Conservation (phyloP, 1,140 invertebrate species). For the Dolichoris vasculosae region DNA sequence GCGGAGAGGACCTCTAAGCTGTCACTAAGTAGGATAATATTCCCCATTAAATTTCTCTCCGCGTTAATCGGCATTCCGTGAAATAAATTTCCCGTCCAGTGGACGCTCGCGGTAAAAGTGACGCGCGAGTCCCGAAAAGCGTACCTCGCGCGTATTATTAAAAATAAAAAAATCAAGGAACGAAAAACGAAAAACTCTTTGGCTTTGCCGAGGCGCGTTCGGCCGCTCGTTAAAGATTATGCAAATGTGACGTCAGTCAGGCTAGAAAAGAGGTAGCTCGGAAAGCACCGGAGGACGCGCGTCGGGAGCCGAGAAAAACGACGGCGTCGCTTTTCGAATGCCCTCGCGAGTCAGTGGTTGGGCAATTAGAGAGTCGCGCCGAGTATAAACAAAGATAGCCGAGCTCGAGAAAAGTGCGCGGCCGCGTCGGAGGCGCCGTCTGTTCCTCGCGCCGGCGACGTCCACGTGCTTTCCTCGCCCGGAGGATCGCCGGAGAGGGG, state of each 20-base stretch:
- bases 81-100: too few relatives aligned
- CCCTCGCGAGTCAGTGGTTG: neutral
- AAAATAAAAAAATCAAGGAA: too few relatives aligned
- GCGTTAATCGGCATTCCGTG: too few relatives aligned
- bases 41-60: neutral
- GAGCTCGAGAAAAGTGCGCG: neutral
- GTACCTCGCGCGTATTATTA: too few relatives aligned
- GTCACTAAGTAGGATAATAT: neutral
- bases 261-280: neutral
- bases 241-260: neutral
- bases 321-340: neutral
- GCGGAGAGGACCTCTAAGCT: neutral
- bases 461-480: slow-evolving; percentile 21
- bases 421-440: neutral
- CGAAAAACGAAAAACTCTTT: too few relatives aligned
- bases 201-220: too few relatives aligned
- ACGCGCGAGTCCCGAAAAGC: neutral
- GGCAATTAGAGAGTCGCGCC: neutral
- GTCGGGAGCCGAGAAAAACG: neutral
- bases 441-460: neutral
- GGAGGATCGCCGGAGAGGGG: neutral
- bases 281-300: neutral
- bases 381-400: neutral
- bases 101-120: too few relatives aligned
- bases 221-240: neutral